phyloP scores from a whole-genome alignment of 2,888 invertebrate genomes.

The Romanomermis culicivorax region DNA sequence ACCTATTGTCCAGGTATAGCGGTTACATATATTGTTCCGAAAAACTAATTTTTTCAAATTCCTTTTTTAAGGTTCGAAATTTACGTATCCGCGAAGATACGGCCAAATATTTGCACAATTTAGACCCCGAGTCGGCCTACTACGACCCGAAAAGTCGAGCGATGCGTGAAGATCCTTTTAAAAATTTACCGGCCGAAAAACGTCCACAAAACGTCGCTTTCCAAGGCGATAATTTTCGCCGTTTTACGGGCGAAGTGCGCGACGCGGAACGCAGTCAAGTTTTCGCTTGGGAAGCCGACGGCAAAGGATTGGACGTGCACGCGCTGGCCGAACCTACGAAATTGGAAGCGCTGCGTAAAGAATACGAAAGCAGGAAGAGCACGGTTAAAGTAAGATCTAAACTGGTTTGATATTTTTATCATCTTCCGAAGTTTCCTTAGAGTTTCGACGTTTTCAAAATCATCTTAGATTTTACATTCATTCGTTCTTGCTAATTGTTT shows the following conservation, averaged over 20 bases:
- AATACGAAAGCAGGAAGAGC: constrained; percentile 70
- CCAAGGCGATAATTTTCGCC: constrained; percentile 78
- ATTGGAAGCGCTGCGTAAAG: constrained; percentile 64
- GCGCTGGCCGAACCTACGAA: constrained; percentile 93
- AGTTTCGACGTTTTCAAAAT: too few relatives aligned
- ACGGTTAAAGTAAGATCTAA: constrained; percentile 54
- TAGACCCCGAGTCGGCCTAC: constrained; percentile 90
- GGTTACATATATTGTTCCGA: too few relatives aligned
- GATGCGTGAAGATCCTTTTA: constrained; percentile 88
- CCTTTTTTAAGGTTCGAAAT: too few relatives aligned
- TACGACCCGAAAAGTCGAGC: constrained; percentile 97
- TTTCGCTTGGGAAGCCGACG: constrained; percentile 25
- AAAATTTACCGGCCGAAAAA: constrained; percentile 32
- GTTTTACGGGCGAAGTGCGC: constrained; percentile 77
- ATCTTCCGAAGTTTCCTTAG: too few relatives aligned
- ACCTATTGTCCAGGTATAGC: too few relatives aligned
- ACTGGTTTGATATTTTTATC: too few relatives aligned
- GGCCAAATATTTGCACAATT: constrained; percentile 85
- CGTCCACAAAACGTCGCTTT: constrained; percentile 34
- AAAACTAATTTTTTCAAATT: constrained; percentile 30
- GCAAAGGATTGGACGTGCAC: constrained; percentile 65
- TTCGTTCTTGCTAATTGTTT: too few relatives aligned
- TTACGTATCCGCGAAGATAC: constrained; percentile 93
- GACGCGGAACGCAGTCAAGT: constrained; percentile 66
- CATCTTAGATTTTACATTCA: too few relatives aligned